Conservation (phyloP, 1,140 invertebrate genomes). For the Macrostomum lignano region DNA sequence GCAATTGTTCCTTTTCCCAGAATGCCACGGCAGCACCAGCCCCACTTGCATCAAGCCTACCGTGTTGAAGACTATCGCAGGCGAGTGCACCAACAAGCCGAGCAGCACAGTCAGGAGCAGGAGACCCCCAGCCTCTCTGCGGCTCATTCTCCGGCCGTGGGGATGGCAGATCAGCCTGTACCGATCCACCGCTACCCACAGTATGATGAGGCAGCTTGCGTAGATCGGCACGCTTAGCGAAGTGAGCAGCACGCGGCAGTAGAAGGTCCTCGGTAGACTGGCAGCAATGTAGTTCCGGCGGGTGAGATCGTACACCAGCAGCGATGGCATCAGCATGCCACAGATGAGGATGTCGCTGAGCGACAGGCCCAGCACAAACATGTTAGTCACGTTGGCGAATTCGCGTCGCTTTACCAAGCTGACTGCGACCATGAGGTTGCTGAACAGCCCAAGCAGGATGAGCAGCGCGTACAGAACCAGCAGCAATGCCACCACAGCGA, state of each 20-base stretch:
- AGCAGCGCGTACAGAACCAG: no score
- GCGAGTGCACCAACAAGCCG: conserved; percentile 15
- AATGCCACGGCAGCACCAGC: no score
- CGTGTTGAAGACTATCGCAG: conserved; percentile 10
- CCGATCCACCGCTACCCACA: conserved; percentile 40
- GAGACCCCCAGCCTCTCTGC: conserved; percentile 6
- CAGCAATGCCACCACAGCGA: no score
- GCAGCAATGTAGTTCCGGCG: not conserved
- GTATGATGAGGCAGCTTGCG: conserved; percentile 38
- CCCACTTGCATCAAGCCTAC: no score
- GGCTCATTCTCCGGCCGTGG: conserved; percentile 16
- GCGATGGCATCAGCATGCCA: not conserved
- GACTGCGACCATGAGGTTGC: no score
- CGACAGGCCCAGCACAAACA: not conserved
- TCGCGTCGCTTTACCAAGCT: no score
- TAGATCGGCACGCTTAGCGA: conserved; percentile 35
- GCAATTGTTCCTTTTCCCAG: no score
- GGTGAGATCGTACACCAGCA: not conserved
- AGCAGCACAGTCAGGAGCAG: conserved; percentile 14
- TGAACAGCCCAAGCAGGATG: no score
- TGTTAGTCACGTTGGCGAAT: not conserved
- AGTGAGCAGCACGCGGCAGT: conserved; percentile 18
- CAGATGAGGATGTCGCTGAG: not conserved
- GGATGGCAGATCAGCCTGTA: conserved; percentile 38
- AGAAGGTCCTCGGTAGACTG: no score